Evolutionary conservation across 2,888 invertebrate species (phyloP), one percentile per base, ranked within the genome.

Genomic region (Tholera decimalis): DNA sequence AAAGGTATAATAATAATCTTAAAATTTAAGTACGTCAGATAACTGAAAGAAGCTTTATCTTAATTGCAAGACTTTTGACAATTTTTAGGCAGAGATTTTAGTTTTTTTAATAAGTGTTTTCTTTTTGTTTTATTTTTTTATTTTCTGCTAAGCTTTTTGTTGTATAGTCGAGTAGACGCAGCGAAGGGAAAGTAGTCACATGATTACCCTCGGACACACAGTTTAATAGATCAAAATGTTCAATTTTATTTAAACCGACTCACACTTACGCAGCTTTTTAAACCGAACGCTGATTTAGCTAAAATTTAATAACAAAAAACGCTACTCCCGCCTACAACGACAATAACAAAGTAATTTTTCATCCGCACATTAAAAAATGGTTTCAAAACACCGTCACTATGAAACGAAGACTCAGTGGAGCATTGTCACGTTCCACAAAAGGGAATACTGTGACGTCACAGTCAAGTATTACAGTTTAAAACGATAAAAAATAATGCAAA

Each of bases 401-500:
- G 44, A 88, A 91, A 89, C 85, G 89, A 83, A 86, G 85, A 89
- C 85, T 88, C 91, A 88, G 73, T 84, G 85, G 75, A 57, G 84
- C 86, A 90, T 93, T 93, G 92, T 93, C 88, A 85, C 79, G 83
- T 73, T 53, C 76, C 79, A 92, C 91, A 92, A 92, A 88, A 85
- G 89, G 86, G 83, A 64, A 64, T 69, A 79, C 81, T 60, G 83
- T 76, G 86, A 86, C 88, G 85, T 89, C n/a, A n/a, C n/a, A n/a
- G n/a, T n/a, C 91, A 88, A 92, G 91, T 92, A 92, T 90, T 91
- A 89, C 82, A 82, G 83, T 80, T 84, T 85, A 84, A 83, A 89
- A 87, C 88, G 91, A 89, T 91, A 91, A 93, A 93, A 93, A 93
- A 92, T 93, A 93, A 94, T 93, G 93, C 92, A 92, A 90, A 93